Base-by-base conservation (phyloP, 2,797 vertebrate genomes). In the Carduelis carduelis region DNA sequence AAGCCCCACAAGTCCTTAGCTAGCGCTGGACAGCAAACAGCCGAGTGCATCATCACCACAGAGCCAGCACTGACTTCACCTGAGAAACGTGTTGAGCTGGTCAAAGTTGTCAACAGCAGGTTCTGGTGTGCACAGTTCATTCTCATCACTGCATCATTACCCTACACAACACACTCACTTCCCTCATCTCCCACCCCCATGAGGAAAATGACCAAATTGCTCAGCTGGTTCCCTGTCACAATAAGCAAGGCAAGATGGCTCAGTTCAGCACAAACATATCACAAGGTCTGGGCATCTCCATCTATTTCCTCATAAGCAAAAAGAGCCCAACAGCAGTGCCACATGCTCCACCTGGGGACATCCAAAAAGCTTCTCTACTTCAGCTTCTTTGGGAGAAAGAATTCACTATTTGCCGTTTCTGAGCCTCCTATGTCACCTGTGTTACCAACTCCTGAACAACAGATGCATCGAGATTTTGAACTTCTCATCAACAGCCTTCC, bases 1-100 rank as follows among this genome's bases (percentile, higher is more conserved):
- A 21, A 23, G 7, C n/a, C 28, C 13, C 46, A 22, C 35, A 39
- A 9, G 23, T 53, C 43, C 61, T 13, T 23, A 39, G 55, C 82
- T 49, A 23, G 26, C 47, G 53, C 41, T 21, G 50, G 66, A 34
- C 27, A 61, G 43, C 37, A 28, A 50, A 20, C 22, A 32, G 22
- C 41, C 0, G 0, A 1, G 1, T 9, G 65, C 8, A 16, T 19
- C 11, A 21, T 10, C 4, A 1, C 50, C 6, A 19, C 35, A 41
- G 27, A 2, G 18, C 27, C 53, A 22, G 47, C 59, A 15, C 8
- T 30, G 19, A 28, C n/a, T 32, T 35, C 1, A 41, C 39, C 11
- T 35, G 7, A 52, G 32, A 35, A 79, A 53, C 0, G 2, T 10
- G 6, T 6, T 18, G 11, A 64, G 43, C 27, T 52, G 37, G 4